phyloP scores from a whole-genome alignment of 1,140 invertebrate genomes.

The Subanguina moxae region DNA sequence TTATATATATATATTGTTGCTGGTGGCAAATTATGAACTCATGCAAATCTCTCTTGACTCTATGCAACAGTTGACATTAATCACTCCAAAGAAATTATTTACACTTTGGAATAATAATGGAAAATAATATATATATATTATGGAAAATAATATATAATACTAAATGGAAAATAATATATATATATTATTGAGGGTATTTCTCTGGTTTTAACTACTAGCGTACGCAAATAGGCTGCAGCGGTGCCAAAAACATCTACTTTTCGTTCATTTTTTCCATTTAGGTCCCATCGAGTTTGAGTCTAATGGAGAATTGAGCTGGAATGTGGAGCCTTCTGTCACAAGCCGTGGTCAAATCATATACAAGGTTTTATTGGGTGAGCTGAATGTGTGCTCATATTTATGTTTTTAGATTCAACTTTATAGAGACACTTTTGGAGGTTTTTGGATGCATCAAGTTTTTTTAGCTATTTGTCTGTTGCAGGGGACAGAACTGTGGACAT shows the following conservation, averaged over 20 bases:
- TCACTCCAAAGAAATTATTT: slow-evolving; percentile 50
- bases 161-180: too few species aligned
- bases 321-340: slow-evolving; percentile 19
- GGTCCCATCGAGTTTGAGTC: slow-evolving; percentile 38
- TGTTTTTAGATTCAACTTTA: slow-evolving; percentile 41
- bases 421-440: slow-evolving; percentile 43
- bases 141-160: too few species aligned
- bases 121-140: too few species aligned
- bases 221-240: too few species aligned
- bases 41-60: slow-evolving; percentile 49
- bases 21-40: slow-evolving; percentile 51
- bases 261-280: too few species aligned
- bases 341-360: slow-evolving; percentile 13
- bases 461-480: too few species aligned
- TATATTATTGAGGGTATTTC: too few species aligned
- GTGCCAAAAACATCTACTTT: too few species aligned
- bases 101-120: too few species aligned
- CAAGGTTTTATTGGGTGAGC: slow-evolving; percentile 33
- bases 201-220: too few species aligned
- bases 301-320: slow-evolving; percentile 29
- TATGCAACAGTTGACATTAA: slow-evolving; percentile 39
- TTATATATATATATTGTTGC: too few species aligned
- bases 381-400: slow-evolving; percentile 29
- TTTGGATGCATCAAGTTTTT: too few species aligned
- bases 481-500: slow-evolving; percentile 45